Conservation (phyloP, 2,113 vertebrate genomes). For the Cairina moschata region DNA sequence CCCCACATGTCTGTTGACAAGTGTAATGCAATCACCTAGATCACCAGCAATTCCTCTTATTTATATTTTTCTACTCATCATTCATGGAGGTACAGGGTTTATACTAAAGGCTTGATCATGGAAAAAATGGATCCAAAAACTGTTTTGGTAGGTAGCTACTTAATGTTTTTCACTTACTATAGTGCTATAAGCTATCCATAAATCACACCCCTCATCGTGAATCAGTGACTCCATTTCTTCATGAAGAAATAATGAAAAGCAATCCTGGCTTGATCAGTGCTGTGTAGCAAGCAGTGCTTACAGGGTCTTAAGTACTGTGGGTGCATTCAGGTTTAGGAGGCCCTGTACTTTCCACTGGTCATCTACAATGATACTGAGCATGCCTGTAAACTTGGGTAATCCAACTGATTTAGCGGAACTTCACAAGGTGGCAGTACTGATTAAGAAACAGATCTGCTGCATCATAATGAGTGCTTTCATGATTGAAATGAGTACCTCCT, state of each 20-base stretch:
- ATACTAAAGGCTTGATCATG: not conserved
- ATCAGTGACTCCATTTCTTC: not conserved
- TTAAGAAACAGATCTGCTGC: not conserved
- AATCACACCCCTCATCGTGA: fast-evolving
- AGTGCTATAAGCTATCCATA: too few species aligned
- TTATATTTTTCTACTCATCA: fast-evolving
- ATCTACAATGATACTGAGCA: fast-evolving
- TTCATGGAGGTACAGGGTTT: fast-evolving
- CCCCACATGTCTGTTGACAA: not conserved
- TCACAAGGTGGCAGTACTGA: slow-evolving; percentile 6
- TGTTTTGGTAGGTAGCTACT: not conserved
- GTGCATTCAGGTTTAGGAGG: fast-evolving
- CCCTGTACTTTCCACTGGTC: fast-evolving
- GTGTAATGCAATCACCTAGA: fast-evolving
- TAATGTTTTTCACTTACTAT: fast-evolving
- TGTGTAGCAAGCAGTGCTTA: fast-evolving
- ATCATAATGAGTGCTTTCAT: fast-evolving
- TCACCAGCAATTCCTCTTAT: not conserved
- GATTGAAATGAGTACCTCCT: not conserved
- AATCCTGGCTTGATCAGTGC: not conserved
- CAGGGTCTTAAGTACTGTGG: not conserved
- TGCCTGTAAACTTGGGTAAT: fast-evolving
- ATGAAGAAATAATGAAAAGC: not conserved
- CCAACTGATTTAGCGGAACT: fast-evolving
- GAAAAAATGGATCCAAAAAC: not conserved